Percentiles rank a stretch among this genome's conserved stretches.
These are phyloP conservation scores for Sipha maydis DNA, from an alignment of 2,888 invertebrate genomes.

Conservation along the genomic window DNA sequence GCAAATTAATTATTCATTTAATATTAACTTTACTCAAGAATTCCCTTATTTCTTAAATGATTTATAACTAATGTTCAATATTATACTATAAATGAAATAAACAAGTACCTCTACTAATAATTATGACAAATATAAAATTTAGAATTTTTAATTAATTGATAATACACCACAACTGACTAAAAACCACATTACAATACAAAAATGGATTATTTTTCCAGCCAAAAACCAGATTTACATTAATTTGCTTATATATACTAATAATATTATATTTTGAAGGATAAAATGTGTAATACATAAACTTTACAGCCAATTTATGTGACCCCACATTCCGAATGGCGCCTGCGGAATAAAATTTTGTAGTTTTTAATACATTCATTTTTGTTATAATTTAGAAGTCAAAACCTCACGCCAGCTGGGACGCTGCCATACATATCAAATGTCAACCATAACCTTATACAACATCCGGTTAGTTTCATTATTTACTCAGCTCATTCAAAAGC, in stretches of 20 bases:
- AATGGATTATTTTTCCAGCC: background rate
- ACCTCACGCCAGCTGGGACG: slow-evolving; percentile 41
- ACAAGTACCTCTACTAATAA: background rate
- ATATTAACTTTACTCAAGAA: too few relatives aligned
- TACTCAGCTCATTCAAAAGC: background rate
- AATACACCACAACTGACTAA: background rate
- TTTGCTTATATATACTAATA: background rate
- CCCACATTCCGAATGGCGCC: slow-evolving; percentile 1
- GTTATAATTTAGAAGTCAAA: slow-evolving; percentile 35
- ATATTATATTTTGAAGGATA: background rate
- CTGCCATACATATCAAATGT: slow-evolving; percentile 54
- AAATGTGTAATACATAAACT: background rate
- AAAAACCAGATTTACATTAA: background rate
- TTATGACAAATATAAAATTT: background rate
- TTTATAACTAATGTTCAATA: background rate
- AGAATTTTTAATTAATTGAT: background rate
- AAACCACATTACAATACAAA: background rate
- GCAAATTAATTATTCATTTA: too few relatives aligned
- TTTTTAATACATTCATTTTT: slow-evolving; percentile 32
- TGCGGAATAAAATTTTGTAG: slow-evolving; percentile 10
- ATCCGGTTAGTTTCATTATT: slow-evolving; percentile 34
- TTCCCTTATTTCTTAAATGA: too few relatives aligned
- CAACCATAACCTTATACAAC: slow-evolving; percentile 53
- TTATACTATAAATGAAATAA: background rate
- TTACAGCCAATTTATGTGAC: background rate